Percentiles rank a stretch among this genome's conserved stretches.
These are phyloP conservation scores for Drosophila repleta DNA, from an alignment of 1,140 invertebrate genomes.

Conservation along the genomic window DNA sequence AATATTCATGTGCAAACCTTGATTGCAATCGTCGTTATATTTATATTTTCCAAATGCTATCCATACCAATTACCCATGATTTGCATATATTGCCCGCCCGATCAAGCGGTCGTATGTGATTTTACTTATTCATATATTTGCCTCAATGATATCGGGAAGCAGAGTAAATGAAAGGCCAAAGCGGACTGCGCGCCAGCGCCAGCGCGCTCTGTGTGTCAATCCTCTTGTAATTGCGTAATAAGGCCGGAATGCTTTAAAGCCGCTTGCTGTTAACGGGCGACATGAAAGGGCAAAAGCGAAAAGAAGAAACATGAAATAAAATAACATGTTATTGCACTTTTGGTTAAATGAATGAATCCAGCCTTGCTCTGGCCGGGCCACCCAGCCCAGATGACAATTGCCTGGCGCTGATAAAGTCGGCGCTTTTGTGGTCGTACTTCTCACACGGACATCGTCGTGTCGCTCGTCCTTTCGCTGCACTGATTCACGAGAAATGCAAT, in stretches of 20 bases:
- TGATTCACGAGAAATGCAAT: constrained; percentile 61
- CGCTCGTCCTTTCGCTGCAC: not conserved
- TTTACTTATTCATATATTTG: constrained; percentile 65
- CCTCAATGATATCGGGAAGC: constrained; percentile 56
- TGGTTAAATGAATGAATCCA: constrained; percentile 60
- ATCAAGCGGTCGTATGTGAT: not conserved
- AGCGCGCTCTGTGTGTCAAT: constrained; percentile 64
- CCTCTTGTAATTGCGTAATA: constrained; percentile 76
- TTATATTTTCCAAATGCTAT: constrained; percentile 7
- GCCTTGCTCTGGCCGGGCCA: constrained; percentile 10
- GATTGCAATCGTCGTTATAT: constrained; percentile 2
- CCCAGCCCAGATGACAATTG: constrained; percentile 59
- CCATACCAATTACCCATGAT: constrained; percentile 12
- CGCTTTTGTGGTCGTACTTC: constrained; percentile 59
- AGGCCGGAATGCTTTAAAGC: constrained; percentile 74
- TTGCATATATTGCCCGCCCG: constrained; percentile 4
- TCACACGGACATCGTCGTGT: constrained; percentile 32
- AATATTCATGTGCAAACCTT: not conserved
- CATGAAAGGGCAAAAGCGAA: constrained; percentile 21
- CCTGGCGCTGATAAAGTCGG: constrained; percentile 67
- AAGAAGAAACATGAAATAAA: constrained; percentile 51
- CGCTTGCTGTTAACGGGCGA: constrained; percentile 64
- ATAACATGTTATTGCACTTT: constrained; percentile 82
- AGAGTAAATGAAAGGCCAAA: constrained; percentile 45
- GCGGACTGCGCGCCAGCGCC: not conserved